phyloP scores from a whole-genome alignment of 2,888 invertebrate species.

The Steinernema scapterisci region DNA sequence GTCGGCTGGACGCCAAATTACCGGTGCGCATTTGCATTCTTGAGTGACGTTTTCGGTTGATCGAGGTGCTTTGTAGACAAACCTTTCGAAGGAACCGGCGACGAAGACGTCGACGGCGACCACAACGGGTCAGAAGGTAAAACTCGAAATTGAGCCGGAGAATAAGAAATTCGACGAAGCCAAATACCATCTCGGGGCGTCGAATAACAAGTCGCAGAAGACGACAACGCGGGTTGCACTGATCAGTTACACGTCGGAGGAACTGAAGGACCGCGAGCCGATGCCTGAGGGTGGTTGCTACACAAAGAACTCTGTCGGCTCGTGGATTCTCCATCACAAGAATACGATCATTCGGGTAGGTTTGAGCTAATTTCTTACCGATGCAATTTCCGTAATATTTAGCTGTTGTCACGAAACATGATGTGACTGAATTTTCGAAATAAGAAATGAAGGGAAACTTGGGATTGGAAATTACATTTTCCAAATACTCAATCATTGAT shows the following conservation, averaged over 20 bases:
- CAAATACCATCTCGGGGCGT: neutral
- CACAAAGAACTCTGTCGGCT: constrained; percentile 55
- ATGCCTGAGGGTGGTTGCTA: constrained; percentile 45
- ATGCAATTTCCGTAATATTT: no score
- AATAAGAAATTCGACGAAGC: constrained; percentile 8
- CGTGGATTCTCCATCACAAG: constrained; percentile 51
- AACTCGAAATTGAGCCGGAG: constrained; percentile 17
- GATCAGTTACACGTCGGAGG: constrained; percentile 11
- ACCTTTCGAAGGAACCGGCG: no score
- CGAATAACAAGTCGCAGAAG: neutral
- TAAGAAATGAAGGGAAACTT: no score
- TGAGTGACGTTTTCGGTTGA: neutral
- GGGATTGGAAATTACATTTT: no score
- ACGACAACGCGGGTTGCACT: neutral
- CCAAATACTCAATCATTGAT: no score
- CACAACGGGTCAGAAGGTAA: neutral
- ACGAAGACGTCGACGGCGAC: neutral
- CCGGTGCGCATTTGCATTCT: constrained; percentile 1
- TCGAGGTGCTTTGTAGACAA: neutral
- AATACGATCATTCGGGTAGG: constrained; percentile 46
- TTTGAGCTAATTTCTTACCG: neutral
- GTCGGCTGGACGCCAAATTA: neutral
- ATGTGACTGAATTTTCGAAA: no score
- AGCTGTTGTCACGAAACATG: no score
- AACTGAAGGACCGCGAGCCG: constrained; percentile 20